Conservation (phyloP, 2,888 invertebrate species). For the Drosophila quinaria region DNA sequence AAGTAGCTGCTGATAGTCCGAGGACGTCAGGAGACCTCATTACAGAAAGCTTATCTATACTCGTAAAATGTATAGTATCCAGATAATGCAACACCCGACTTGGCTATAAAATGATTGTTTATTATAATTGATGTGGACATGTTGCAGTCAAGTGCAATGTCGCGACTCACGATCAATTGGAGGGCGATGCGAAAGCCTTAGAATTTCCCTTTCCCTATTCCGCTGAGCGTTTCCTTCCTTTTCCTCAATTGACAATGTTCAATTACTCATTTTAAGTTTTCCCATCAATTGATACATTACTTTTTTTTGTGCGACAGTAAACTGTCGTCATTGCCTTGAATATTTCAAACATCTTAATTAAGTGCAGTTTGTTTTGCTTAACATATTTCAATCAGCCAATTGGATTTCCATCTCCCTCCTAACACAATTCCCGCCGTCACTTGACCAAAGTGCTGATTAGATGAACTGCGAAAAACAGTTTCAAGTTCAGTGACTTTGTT, state of each 20-base stretch:
- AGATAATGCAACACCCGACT: constrained; percentile 29
- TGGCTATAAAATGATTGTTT: constrained; percentile 15
- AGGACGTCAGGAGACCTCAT: constrained; percentile 12
- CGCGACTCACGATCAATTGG: constrained; percentile 38
- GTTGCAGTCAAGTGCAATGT: constrained; percentile 54
- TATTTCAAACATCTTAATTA: constrained; percentile 19
- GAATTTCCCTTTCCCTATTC: neutral
- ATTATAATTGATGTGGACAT: constrained; percentile 39
- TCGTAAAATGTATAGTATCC: constrained; percentile 1
- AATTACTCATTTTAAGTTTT: constrained; percentile 19
- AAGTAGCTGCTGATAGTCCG: constrained; percentile 31
- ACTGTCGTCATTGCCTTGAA: constrained; percentile 1
- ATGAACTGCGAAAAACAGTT: constrained; percentile 33
- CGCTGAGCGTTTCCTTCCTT: neutral
- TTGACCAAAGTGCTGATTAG: constrained; percentile 10
- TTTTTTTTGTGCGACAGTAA: constrained; percentile 8
- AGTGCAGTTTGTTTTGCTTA: neutral
- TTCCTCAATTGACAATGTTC: constrained; percentile 24
- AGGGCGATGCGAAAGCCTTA: constrained; percentile 3
- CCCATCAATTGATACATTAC: constrained; percentile 40
- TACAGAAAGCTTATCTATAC: constrained; percentile 33
- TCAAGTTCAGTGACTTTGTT: constrained; percentile 62
- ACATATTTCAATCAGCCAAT: constrained; percentile 3
- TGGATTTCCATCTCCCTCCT: neutral
- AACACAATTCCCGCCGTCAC: neutral